phyloP scores from a whole-genome alignment of 2,113 vertebrate genomes.

The Stigmatopora argus region DNA sequence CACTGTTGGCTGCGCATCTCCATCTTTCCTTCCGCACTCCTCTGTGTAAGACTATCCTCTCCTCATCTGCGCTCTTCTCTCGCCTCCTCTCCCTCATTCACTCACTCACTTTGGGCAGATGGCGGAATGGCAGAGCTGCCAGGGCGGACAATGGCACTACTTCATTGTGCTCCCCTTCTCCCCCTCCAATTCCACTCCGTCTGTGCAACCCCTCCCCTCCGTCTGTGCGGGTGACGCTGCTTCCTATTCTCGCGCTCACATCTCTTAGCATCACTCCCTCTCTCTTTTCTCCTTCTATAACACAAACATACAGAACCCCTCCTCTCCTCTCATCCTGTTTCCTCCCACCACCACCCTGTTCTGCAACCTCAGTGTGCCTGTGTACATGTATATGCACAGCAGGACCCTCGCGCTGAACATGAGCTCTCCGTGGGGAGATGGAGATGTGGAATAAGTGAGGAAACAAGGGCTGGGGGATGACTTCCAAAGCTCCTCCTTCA shows the following conservation, averaged over 20 bases:
- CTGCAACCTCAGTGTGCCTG: constrained; percentile 63
- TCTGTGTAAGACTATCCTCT: constrained; percentile 51
- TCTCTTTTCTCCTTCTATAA: constrained; percentile 3
- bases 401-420: constrained; percentile 44
- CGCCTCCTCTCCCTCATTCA: constrained; percentile 30
- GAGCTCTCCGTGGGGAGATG: constrained; percentile 43
- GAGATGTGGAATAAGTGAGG: constrained; percentile 16
- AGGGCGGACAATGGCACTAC: constrained; percentile 58
- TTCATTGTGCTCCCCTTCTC: constrained; percentile 63
- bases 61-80: constrained; percentile 23
- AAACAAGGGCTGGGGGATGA: constrained; percentile 9
- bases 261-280: constrained; percentile 30
- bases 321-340: constrained; percentile 55
- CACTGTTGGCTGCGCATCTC: constrained; percentile 56
- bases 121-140: constrained; percentile 53
- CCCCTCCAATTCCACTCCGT: constrained; percentile 62
- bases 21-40: constrained; percentile 47
- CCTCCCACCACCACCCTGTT: constrained; percentile 52
- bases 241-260: constrained; percentile 48
- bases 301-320: constrained; percentile 36
- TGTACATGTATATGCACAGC: constrained; percentile 49
- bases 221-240: constrained; percentile 61
- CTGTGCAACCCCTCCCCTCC: constrained; percentile 55
- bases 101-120: constrained; percentile 54
- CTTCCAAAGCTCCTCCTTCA: constrained; percentile 47